These are phyloP conservation scores for Calameuta idolon DNA, from an alignment of 2,888 invertebrate species.

Conservation along the genomic window DNA sequence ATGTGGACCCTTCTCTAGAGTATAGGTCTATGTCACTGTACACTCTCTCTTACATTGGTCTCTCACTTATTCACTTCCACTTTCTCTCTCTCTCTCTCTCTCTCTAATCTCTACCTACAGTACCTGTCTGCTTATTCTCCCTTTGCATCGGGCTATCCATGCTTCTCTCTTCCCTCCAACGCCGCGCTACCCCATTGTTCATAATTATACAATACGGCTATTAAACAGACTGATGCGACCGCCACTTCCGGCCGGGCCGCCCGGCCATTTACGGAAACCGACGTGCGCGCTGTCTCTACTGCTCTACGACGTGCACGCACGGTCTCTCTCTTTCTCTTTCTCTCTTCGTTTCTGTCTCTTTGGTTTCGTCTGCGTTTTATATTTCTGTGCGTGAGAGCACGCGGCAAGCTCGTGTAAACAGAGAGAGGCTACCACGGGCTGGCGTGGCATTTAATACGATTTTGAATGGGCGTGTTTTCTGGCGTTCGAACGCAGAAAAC, in stretches of 20 bases:
- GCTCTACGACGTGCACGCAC: constrained; percentile 26
- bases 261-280: constrained; percentile 59
- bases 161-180: constrained; percentile 36
- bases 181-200: constrained; percentile 53
- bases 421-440: not conserved
- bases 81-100: constrained; percentile 22
- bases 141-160: constrained; percentile 7
- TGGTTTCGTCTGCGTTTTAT: not conserved
- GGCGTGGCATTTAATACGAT: constrained; percentile 13
- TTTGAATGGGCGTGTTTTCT: constrained; percentile 48
- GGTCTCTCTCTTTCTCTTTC: constrained; percentile 17
- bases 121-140: not conserved
- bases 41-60: not conserved
- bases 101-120: constrained; percentile 19
- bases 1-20: not conserved
- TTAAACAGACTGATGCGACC: constrained; percentile 67
- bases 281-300: constrained; percentile 45
- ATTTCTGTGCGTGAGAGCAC: not conserved
- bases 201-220: constrained; percentile 67
- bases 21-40: not conserved
- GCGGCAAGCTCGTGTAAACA: not conserved
- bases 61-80: constrained; percentile 27
- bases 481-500: constrained; percentile 33
- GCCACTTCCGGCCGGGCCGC: constrained; percentile 59
- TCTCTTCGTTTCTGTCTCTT: constrained; percentile 17